Conservation (phyloP, 2,797 vertebrate genomes). For the Uromys caudimaculatus region DNA sequence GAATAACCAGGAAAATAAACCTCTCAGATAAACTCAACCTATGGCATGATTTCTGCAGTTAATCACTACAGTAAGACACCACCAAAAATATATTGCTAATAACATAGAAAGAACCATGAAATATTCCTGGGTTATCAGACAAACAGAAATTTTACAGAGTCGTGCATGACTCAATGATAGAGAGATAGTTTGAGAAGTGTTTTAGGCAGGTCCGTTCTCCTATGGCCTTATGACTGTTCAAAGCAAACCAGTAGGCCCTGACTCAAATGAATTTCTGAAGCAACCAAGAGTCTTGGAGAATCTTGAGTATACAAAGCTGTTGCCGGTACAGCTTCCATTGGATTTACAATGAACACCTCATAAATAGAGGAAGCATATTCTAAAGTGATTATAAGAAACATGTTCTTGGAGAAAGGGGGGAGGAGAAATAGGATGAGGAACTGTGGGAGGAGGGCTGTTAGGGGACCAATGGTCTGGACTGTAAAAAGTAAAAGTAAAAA, state of each 20-base stretch:
- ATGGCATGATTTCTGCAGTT: not conserved
- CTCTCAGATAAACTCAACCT: not conserved
- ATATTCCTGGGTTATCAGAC: not conserved
- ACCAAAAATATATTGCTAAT: not conserved
- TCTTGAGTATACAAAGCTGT: not conserved
- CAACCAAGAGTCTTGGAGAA: not conserved
- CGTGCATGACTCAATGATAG: not conserved
- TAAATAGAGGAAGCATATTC: not conserved
- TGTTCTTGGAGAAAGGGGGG: no score
- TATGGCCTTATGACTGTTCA: not conserved
- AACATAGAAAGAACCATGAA: not conserved
- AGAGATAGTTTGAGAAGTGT: not conserved
- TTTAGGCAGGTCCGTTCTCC: not conserved
- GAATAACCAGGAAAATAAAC: not conserved
- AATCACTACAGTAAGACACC: not conserved
- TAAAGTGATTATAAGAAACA: not conserved
- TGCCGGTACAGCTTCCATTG: not conserved
- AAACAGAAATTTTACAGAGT: not conserved
- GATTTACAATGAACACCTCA: not conserved
- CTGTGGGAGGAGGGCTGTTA: no score
- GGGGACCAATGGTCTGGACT: no score
- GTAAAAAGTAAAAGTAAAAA: no score
- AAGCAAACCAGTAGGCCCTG: no score
- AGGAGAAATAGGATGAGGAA: no score
- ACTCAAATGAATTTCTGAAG: not conserved